Base-by-base conservation (phyloP, 2,113 vertebrate species). In the Montifringilla adamsi region DNA sequence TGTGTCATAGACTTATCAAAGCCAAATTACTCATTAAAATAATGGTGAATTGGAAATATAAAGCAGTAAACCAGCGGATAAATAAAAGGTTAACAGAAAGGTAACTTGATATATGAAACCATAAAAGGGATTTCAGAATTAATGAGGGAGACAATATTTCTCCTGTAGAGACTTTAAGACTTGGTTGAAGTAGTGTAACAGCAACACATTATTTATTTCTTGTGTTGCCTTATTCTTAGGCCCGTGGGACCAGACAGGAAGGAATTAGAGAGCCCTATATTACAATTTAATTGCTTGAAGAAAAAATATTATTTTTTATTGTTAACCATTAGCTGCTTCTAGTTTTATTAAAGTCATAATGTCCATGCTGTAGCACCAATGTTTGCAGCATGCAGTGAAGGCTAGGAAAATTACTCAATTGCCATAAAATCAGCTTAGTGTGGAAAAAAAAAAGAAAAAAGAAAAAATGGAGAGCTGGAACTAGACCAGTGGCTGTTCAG, bases 261-360 rank as follows among this genome's bases (percentile, higher is more conserved):
- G 97, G 97, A 97, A 97, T 98, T 98, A 98, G 97, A 93, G 96
- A 95, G 95, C 94, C 94, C 96, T 95, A 95, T 97, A 97, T 98
- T 98, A 97, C 97, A 96, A 96, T 97, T 97, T 98, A 98, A 98
- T 97, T 98, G 97, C 97, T 98, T 94, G 95, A 97, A 98, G 97
- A 95, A 97, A 98, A 98, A 98, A 98, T 98, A 97, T 97, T 97
- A 97, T 98, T 98, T 97, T 96, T 98, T 97, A 98, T 98, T 97
- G 96, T 98, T 96, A 97, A 72, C 97, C 95, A 93, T 98, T 97
- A 97, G 94, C 93, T 96, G 97, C 96, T 98, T 95, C 97, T 96
- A 90, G 85, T 97, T 97, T 97, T 98, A 97, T 97, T 97, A 95
- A 97, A 96, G 93, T 93, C 73, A 58, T 94, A 91, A 90, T 76